Evolutionary conservation across 2,888 invertebrate species (phyloP), one percentile per base, ranked within the genome.

Genomic region (Seira sanloemensis): DNA sequence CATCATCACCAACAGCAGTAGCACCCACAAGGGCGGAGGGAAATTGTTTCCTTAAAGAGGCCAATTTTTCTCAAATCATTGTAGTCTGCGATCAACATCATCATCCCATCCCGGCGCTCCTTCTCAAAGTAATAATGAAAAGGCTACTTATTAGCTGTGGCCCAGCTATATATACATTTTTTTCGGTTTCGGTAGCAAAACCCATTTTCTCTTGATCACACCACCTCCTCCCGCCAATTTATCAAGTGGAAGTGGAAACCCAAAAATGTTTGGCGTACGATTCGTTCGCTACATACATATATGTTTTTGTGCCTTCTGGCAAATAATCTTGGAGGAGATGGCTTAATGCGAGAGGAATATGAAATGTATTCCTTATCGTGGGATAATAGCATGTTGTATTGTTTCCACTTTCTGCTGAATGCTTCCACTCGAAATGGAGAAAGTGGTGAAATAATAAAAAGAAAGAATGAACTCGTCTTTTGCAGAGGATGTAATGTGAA

Each of bases 321-420:
- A n/a, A n/a, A n/a, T n/a, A n/a, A n/a, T 50, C 50, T 50, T 50
- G 2, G 1, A 50, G n/a, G n/a, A 50, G n/a, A 50, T 50, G 50
- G 50, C 16, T 50, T 12, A 62, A 62, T 62, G 62, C 62, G 16
- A 58, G 37, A 37, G 12, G 4, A 62, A 21, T 62, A 62, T 62
- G 62, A 62, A 21, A 7, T n/a, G 62, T 62, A 62, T 62, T 62
- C 16, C 62, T 62, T 19, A 62, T 9, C 19, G 21, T 62, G 50
- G 16, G n/a, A 19, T 62, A 62, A 62, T 62, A 62, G 21, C n/a
- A n/a, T n/a, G n/a, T 62, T 62, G 62, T 62, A 62, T 62, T 62
- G 62, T 62, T 62, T 7, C 9, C 19, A n/a, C 21, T 62, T 62
- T 50, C 37, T 37, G 37, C 7, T 37, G 37, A 37, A 12, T 37